Evolutionary conservation across 2,888 invertebrate species (phyloP), one percentile per base, ranked within the genome.

Genomic region (Sarcophaga subvicina): DNA sequence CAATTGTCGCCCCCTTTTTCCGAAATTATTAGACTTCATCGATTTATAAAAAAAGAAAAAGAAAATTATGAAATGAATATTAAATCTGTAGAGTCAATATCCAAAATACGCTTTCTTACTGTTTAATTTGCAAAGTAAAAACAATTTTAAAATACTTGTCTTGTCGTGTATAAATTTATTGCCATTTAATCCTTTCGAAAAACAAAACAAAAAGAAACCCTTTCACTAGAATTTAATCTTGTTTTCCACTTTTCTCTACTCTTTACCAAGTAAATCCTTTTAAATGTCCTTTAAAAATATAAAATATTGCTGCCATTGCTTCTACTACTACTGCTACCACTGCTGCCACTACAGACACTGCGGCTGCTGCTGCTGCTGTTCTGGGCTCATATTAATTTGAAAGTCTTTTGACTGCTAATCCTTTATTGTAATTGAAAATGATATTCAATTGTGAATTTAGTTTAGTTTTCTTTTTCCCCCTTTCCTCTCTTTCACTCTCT

Each of bases 401-500:
- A 76, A 37, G n/a, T 60, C 75, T 84, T 80, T 84, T 70, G 49
- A 78, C 49, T 64, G 70, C 64, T 80, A 84, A 71, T 71, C 80
- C 60, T 80, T 80, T 84, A 84, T 66, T 84, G 70, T 71, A 75
- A 76, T 75, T 84, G 84, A 75, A 84, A 76, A 70, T 70, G 49
- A 76, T 79, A 70, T 70, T 80, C 79, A 80, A 76, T 80, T 70
- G 75, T 84, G 70, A 64, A 47, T 79, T 69, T 54, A 47, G 54
- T 69, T 75, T 45, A 59, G 8, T 63, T 71, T 45, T 22, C 60
- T 20, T 59, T 37, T n/a, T 10, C 4, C n/a, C 27, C 4, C 17
- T 6, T 8, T 66, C 27, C 25, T 14, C 17, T 6, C 37, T 6
- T 37, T 0, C 6, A 37, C 37, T 6, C 37, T 6, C 37, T 10